Evolutionary conservation across 2,113 vertebrate genomes (phyloP), one percentile per base, ranked within the genome.

Genomic region (Dinomys branickii): DNA sequence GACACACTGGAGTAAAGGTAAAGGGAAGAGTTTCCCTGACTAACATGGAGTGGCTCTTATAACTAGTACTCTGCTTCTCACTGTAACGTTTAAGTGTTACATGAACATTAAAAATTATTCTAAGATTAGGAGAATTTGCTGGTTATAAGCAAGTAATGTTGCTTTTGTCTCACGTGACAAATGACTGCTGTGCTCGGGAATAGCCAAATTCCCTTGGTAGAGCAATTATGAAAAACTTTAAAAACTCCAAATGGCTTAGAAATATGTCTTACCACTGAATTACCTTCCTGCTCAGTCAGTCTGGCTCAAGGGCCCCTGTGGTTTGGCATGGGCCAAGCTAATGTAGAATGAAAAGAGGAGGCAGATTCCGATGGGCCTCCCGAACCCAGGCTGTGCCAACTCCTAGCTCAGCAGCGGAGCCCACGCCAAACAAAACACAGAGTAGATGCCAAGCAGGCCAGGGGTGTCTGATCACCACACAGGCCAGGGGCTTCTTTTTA

Each of bases 261-360:
- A 50, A 78, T 69, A 82, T 54, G 28, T 58, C 88, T 61, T 33
- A 19, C 61, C 85, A 69, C 30, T 41, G 75, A 54, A 81, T 82
- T 81, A 87, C 80, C 94, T 95, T 82, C 58, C 17, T 91, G 47
- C 35, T 73, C 44, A 90, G 91, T 12, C 56, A 78, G 50, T 82
- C 86, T 87, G 47, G 58, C 91, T 92, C 8, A 30, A 81, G 87
- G 87, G 61, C 84, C 56, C 44, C 95, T 91, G 95, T 52, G 97
- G 94, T 91, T 93, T 97, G 97, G 94, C 90, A 20, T 9, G 47
- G 24, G 16, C 38, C 81, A 63, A 24, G 86, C 33, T 77, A 80
- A 91, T 41, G 47, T 50, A 87, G 91, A 88, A 59, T 12, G 38
- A 65, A 54, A 90, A 63, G 71, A 20, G 38, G n/a, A 87, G 65